Conservation (phyloP, 2,113 vertebrate genomes). For the Hoplias malabaricus region DNA sequence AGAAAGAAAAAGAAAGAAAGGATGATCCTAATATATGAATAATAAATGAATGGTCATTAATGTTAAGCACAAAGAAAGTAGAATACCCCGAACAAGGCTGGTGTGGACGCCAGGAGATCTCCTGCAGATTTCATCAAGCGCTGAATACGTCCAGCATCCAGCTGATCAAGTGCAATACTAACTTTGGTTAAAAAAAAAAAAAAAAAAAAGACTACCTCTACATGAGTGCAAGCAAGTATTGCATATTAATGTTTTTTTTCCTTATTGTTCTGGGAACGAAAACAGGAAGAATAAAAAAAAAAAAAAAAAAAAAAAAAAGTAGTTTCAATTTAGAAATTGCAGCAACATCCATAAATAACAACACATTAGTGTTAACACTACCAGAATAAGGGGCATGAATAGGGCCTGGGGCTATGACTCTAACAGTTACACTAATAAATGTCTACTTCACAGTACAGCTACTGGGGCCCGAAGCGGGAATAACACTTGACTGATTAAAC, state of each 20-base stretch:
- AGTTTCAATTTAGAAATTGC: constrained; percentile 72
- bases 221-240: constrained; percentile 95
- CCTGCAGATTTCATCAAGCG: constrained; percentile 55
- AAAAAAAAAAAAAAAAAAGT: constrained; percentile 78
- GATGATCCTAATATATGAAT: constrained; percentile 68
- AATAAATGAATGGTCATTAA: constrained; percentile 64
- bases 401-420: background rate
- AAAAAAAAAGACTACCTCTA: constrained; percentile 77
- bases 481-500: constrained; percentile 37
- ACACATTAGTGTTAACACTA: constrained; percentile 79
- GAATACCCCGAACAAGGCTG: constrained; percentile 47
- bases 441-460: constrained; percentile 31
- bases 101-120: constrained; percentile 16
- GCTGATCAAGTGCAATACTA: constrained; percentile 84
- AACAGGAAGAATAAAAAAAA: constrained; percentile 63
- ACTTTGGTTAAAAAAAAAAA: constrained; percentile 85
- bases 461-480: constrained; percentile 27
- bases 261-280: constrained; percentile 80
- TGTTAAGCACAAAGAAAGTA: constrained; percentile 26
- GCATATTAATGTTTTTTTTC: constrained; percentile 81
- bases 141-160: constrained; percentile 75
- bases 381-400: constrained; percentile 69
- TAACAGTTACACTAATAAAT: constrained; percentile 12
- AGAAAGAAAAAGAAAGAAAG: constrained; percentile 63
- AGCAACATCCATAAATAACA: constrained; percentile 87